phyloP scores from a whole-genome alignment of 2,888 invertebrate genomes.

The Phalera bucephala region DNA sequence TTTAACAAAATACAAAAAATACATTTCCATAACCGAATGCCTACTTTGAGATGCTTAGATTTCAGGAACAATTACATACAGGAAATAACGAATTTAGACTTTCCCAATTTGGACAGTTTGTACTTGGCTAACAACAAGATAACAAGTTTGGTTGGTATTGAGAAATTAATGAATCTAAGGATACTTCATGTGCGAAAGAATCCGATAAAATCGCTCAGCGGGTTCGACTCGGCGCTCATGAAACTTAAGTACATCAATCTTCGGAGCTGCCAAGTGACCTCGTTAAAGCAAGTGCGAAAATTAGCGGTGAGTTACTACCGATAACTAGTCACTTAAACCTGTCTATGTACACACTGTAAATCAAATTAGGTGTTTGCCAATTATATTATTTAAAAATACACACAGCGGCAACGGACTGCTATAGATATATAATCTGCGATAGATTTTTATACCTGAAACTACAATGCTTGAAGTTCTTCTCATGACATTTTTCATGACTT shows the following conservation, averaged over 20 bases:
- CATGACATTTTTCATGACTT: too few species aligned
- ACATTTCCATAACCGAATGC: conserved; percentile 50
- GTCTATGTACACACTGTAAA: not conserved
- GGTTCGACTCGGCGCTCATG: conserved; percentile 64
- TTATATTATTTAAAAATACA: too few species aligned
- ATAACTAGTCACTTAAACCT: not conserved
- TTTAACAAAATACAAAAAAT: conserved; percentile 66
- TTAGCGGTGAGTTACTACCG: conserved; percentile 52
- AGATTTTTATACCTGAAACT: too few species aligned
- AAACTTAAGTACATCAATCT: conserved; percentile 83
- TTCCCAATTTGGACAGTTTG: conserved; percentile 85
- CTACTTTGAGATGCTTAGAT: conserved; percentile 77
- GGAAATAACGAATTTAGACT: conserved; percentile 70
- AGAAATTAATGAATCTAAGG: conserved; percentile 82
- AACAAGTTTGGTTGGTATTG: conserved; percentile 83
- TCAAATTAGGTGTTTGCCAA: too few species aligned
- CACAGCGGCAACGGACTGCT: too few species aligned
- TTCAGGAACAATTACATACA: conserved; percentile 76
- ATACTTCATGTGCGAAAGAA: conserved; percentile 90
- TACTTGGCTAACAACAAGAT: conserved; percentile 91
- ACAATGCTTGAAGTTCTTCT: too few species aligned
- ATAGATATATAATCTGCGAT: too few species aligned
- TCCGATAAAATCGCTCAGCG: conserved; percentile 76
- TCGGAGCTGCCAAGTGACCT: conserved; percentile 77
- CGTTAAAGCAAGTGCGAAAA: conserved; percentile 79